A percentile compares a stretch with the other conserved stretches of the same genome.
Evolutionary conservation across 1,140 invertebrate species (phyloP).

Genomic region (Adoxophyes honmai): DNA sequence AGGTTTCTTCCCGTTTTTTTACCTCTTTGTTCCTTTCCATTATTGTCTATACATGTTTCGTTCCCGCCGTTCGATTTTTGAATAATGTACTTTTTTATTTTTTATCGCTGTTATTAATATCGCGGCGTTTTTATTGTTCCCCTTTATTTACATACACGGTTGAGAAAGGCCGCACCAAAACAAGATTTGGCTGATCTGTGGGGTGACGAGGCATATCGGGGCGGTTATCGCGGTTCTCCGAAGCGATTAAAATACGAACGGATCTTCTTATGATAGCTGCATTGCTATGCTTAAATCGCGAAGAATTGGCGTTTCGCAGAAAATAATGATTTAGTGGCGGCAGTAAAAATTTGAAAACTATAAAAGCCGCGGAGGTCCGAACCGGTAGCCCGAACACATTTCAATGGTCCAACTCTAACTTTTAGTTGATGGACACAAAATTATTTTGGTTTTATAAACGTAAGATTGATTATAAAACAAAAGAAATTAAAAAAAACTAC

Average conservation of each 20-base stretch:
- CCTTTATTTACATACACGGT: slow-evolving; percentile 57
- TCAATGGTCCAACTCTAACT: slow-evolving; percentile 29
- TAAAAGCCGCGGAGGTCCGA: slow-evolving; percentile 51
- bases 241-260: slow-evolving; percentile 47
- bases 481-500: too few relatives aligned
- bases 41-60: slow-evolving; percentile 72
- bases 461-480: too few relatives aligned
- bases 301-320: slow-evolving; percentile 52
- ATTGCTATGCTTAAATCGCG: slow-evolving; percentile 33
- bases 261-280: slow-evolving; percentile 47
- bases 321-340: slow-evolving; percentile 61
- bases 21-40: slow-evolving; percentile 72
- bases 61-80: slow-evolving; percentile 70
- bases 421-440: slow-evolving; percentile 17
- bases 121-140: slow-evolving; percentile 39
- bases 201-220: slow-evolving; percentile 39
- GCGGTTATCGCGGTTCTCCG: slow-evolving; percentile 35
- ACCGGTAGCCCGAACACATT: slow-evolving; percentile 55
- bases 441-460: too few relatives aligned
- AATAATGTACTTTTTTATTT: slow-evolving; percentile 53
- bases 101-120: slow-evolving; percentile 58
- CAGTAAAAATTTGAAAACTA: slow-evolving; percentile 67
- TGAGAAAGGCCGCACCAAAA: slow-evolving; percentile 30
- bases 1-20: slow-evolving; percentile 76
- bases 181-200: slow-evolving; percentile 27